Percentiles rank a stretch among this genome's conserved stretches.
Evolutionary conservation across 2,113 vertebrate species (phyloP).

Genomic region (Podarcis raffonei): DNA sequence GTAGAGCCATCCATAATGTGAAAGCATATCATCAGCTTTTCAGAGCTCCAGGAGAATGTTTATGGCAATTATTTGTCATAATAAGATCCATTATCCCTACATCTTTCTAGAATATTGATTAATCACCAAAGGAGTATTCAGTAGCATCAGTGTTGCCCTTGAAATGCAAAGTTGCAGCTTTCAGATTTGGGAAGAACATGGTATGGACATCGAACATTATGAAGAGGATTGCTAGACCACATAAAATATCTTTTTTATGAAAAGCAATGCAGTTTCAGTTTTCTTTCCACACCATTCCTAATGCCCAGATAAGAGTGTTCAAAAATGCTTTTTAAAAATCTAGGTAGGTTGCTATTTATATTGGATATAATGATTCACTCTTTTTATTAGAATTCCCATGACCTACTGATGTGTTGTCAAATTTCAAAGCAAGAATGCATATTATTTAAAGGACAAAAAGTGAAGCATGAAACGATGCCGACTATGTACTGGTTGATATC

Average conservation of each 20-base stretch:
- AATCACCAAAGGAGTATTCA: constrained; percentile 25
- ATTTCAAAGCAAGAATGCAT: neutral
- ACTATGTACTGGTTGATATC: neutral
- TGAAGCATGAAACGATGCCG: neutral
- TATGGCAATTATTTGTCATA: constrained; percentile 50
- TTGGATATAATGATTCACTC: neutral
- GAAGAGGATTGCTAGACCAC: neutral
- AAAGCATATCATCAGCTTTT: constrained; percentile 44
- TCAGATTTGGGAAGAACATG: neutral
- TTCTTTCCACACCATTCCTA: neutral
- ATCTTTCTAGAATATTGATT: constrained; percentile 35
- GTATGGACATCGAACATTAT: neutral
- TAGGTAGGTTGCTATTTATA: no score
- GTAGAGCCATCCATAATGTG: constrained; percentile 33
- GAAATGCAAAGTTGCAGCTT: neutral
- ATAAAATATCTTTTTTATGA: neutral
- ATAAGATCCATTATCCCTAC: neutral
- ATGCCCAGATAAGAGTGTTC: neutral
- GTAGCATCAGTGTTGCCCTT: neutral
- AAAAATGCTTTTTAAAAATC: neutral
- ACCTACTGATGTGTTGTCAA: neutral
- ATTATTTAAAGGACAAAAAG: neutral
- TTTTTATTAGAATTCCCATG: neutral
- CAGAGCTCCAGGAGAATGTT: constrained; percentile 13
- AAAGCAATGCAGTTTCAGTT: neutral